These are phyloP conservation scores for Petrocephalus zakoni DNA, from an alignment of 2,113 vertebrate genomes.

Conservation along the genomic window DNA sequence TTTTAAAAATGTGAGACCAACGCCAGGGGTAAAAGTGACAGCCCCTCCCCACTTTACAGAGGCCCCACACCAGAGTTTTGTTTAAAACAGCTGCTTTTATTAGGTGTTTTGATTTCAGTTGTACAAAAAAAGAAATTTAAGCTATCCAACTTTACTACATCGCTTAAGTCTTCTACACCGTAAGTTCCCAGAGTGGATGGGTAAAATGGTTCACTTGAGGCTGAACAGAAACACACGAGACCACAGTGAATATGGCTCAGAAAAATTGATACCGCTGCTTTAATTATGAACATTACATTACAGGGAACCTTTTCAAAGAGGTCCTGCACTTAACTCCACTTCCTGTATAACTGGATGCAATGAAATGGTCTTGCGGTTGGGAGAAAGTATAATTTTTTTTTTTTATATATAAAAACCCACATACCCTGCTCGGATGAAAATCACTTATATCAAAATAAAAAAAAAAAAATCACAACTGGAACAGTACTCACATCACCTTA, in stretches of 20 bases:
- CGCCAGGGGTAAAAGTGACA: background rate
- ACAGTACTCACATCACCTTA: slow-evolving; percentile 8
- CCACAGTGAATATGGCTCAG: background rate
- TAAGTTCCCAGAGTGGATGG: background rate
- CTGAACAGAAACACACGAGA: background rate
- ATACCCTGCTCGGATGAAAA: background rate
- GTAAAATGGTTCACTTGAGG: background rate
- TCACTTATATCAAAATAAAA: background rate
- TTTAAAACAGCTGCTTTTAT: slow-evolving; percentile 16
- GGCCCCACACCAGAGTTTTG: background rate
- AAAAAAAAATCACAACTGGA: background rate
- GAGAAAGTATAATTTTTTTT: background rate
- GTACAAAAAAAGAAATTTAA: background rate
- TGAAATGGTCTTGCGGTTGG: background rate
- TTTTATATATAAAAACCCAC: background rate
- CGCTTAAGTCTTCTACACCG: background rate
- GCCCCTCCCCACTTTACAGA: background rate
- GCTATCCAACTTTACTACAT: background rate
- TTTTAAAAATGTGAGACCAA: background rate
- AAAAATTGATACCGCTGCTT: background rate
- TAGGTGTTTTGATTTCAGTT: slow-evolving; percentile 10
- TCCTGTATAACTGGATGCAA: background rate
- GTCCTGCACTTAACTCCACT: background rate
- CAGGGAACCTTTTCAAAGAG: background rate
- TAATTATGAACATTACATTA: background rate